Evolutionary conservation across 2,113 vertebrate genomes (phyloP).

Genomic region (Aphelocoma coerulescens): DNA sequence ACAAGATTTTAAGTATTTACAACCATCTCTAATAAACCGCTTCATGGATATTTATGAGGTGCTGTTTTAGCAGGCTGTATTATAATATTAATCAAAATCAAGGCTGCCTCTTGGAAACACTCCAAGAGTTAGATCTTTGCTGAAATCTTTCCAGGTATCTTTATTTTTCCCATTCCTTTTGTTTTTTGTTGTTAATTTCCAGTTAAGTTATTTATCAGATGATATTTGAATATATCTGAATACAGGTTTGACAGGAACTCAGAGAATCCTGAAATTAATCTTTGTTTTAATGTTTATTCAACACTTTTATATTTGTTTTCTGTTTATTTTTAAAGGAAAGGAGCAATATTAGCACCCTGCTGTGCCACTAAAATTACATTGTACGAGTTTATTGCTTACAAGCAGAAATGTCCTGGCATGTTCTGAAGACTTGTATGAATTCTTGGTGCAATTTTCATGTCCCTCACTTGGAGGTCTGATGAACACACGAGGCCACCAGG

Average conservation of each 20-base stretch:
- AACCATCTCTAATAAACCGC: conserved; percentile 75
- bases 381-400: background rate
- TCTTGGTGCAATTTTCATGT: background rate
- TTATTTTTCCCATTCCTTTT: conserved; percentile 44
- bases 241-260: conserved; percentile 65
- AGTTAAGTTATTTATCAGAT: conserved; percentile 67
- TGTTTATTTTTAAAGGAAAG: conserved; percentile 46
- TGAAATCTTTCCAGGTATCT: conserved; percentile 70
- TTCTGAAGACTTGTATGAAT: background rate
- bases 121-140: conserved; percentile 63
- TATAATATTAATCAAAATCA: conserved; percentile 80
- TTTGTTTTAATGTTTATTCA: conserved; percentile 68
- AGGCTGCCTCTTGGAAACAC: conserved; percentile 61
- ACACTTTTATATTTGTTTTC: conserved; percentile 56
- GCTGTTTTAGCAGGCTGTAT: conserved; percentile 72
- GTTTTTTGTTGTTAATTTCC: conserved; percentile 61
- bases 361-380: background rate
- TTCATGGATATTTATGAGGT: conserved; percentile 81
- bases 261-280: conserved; percentile 57
- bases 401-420: background rate
- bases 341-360: conserved; percentile 4
- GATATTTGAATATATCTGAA: conserved; percentile 60
- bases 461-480: background rate
- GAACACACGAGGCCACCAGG: background rate
- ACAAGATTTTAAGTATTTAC: conserved; percentile 79